A percentile compares a stretch with the other conserved stretches of the same genome.
Evolutionary conservation across 2,113 vertebrate species (phyloP).

Genomic region (Lophotis ruficrista): DNA sequence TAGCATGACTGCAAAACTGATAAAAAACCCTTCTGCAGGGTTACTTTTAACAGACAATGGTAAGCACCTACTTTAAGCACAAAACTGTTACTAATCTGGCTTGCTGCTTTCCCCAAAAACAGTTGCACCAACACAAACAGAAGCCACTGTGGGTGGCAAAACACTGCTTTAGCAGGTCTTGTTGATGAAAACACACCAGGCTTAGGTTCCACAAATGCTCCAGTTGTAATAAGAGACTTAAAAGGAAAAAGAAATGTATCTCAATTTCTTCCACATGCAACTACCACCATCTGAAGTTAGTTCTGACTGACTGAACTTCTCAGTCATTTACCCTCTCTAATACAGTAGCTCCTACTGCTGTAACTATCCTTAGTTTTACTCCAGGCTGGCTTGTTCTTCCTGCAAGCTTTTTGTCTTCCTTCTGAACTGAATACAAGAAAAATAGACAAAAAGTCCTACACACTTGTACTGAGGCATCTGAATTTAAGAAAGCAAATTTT

Average conservation of each 20-base stretch:
- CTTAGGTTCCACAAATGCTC: not conserved
- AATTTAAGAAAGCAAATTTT: not conserved
- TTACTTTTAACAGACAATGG: not conserved
- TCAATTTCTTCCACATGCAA: rapidly evolving
- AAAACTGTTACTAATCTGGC: not conserved
- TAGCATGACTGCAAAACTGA: not conserved
- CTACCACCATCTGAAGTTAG: not conserved
- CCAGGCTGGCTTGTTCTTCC: not conserved
- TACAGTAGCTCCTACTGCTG: not conserved
- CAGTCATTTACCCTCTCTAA: not conserved
- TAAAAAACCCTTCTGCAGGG: not conserved
- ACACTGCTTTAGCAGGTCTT: not conserved
- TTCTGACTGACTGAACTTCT: not conserved
- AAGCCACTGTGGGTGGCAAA: not conserved
- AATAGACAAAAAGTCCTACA: not conserved
- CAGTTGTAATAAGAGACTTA: not conserved
- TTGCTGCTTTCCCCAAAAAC: not conserved
- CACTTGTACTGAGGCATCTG: not conserved
- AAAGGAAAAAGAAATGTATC: not conserved
- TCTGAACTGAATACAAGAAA: not conserved
- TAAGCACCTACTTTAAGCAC: not conserved
- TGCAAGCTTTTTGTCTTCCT: not conserved
- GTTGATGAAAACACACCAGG: not conserved
- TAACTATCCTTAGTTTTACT: not conserved
- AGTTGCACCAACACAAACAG: not conserved